Conservation (phyloP, 92 coral and sea anemone species). For the Porites evermanni region DNA sequence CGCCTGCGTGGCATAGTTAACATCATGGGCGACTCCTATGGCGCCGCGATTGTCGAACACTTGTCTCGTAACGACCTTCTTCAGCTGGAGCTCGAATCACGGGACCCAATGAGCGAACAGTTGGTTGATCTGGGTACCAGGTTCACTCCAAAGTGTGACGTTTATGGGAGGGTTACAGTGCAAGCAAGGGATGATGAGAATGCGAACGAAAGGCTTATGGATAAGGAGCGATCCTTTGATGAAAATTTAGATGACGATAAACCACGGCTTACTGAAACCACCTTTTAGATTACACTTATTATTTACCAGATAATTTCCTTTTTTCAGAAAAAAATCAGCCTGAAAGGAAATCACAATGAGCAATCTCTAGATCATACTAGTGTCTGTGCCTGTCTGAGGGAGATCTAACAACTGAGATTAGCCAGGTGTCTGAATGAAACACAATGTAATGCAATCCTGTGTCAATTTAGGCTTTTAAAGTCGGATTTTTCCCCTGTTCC, state of each 20-base stretch:
- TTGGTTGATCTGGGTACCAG: neutral
- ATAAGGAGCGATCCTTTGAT: neutral
- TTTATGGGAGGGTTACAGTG: neutral
- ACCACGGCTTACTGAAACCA: neutral
- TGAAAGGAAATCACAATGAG: too few relatives aligned
- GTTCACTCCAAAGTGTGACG: slow-evolving; percentile 1
- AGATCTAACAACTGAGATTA: too few relatives aligned
- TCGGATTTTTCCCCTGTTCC: too few relatives aligned
- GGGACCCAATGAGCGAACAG: neutral
- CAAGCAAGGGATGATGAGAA: slow-evolving; percentile 3
- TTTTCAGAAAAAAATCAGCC: too few relatives aligned
- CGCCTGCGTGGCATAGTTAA: slow-evolving; percentile 80
- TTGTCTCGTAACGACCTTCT: slow-evolving; percentile 79
- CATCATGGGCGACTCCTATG: slow-evolving; percentile 77
- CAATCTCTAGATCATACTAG: too few relatives aligned
- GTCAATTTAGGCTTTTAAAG: too few relatives aligned
- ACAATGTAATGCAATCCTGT: too few relatives aligned
- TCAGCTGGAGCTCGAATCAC: slow-evolving; percentile 53
- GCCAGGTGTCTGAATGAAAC: too few relatives aligned
- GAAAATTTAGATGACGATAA: neutral
- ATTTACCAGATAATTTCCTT: too few relatives aligned
- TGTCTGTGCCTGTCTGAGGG: too few relatives aligned
- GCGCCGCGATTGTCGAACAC: slow-evolving; percentile 81
- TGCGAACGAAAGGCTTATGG: neutral
- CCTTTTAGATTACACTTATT: neutral